A percentile compares a stretch with the other conserved stretches of the same genome.
phyloP scores from a whole-genome alignment of 2,888 invertebrate genomes.

The Ectropis crepuscularia region DNA sequence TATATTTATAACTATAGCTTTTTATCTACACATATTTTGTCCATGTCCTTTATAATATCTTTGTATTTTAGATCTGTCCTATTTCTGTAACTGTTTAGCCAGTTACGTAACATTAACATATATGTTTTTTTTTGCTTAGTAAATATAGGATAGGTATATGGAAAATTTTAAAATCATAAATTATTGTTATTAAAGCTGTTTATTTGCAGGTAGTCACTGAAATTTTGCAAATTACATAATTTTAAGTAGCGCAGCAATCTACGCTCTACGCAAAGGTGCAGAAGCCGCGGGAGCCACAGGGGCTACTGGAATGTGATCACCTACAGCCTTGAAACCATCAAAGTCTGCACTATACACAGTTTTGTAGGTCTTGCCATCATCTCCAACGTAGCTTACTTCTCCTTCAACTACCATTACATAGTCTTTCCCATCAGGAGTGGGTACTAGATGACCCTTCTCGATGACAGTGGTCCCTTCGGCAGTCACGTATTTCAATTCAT shows the following conservation, averaged over 20 bases:
- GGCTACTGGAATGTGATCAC: constrained; percentile 40
- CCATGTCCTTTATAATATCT: too few relatives aligned
- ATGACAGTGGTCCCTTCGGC: constrained; percentile 59
- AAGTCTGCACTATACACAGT: constrained; percentile 52
- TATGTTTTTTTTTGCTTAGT: too few relatives aligned
- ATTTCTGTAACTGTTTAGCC: too few relatives aligned
- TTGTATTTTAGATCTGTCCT: too few relatives aligned
- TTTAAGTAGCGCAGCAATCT: background rate
- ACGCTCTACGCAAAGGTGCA: background rate
- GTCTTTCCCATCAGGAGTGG: constrained; percentile 48
- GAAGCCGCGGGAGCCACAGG: constrained; percentile 1
- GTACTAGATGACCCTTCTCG: constrained; percentile 55
- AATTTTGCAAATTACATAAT: background rate
- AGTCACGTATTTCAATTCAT: constrained; percentile 57
- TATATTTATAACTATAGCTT: too few relatives aligned
- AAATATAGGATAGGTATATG: background rate
- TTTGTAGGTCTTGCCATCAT: constrained; percentile 51
- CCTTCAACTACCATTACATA: constrained; percentile 56
- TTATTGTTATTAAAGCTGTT: background rate
- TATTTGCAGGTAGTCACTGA: background rate
- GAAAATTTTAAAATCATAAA: too few relatives aligned
- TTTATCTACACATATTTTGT: too few relatives aligned
- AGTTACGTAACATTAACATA: too few relatives aligned
- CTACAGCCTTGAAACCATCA: constrained; percentile 50
- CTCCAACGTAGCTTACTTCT: constrained; percentile 52